Conservation (phyloP, 2,888 invertebrate species). For the Eupithecia exiguata region DNA sequence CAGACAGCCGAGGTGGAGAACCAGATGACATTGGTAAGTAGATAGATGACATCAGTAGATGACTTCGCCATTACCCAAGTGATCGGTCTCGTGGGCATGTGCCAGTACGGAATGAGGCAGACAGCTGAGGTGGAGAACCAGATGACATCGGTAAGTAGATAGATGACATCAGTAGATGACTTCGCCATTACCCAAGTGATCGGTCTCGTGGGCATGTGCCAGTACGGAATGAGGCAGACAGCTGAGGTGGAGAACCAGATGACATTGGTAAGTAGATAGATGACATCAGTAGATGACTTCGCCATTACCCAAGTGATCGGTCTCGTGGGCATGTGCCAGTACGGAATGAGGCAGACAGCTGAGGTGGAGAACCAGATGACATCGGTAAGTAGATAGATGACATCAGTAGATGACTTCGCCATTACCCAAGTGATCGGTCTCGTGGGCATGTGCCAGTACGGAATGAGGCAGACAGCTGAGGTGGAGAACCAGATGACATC, state of each 20-base stretch:
- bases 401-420: slow-evolving; percentile 11
- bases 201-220: slow-evolving; percentile 88
- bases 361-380: slow-evolving; percentile 89
- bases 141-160: not conserved
- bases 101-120: slow-evolving; percentile 93
- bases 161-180: too few relatives aligned
- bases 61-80: slow-evolving; percentile 87
- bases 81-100: slow-evolving; percentile 88
- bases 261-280: not conserved
- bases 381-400: too few relatives aligned
- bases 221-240: slow-evolving; percentile 94
- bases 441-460: slow-evolving; percentile 91
- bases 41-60: too few relatives aligned
- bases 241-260: slow-evolving; percentile 87
- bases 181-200: slow-evolving; percentile 89
- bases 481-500: slow-evolving; percentile 86
- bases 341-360: slow-evolving; percentile 94
- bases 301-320: slow-evolving; percentile 68
- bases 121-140: slow-evolving; percentile 90
- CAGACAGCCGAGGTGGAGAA: slow-evolving; percentile 92
- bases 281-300: too few relatives aligned
- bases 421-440: slow-evolving; percentile 76
- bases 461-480: slow-evolving; percentile 93
- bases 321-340: slow-evolving; percentile 89
- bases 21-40: not conserved